Base-by-base conservation (phyloP, 2,888 invertebrate genomes). In the Athalia rosae region DNA sequence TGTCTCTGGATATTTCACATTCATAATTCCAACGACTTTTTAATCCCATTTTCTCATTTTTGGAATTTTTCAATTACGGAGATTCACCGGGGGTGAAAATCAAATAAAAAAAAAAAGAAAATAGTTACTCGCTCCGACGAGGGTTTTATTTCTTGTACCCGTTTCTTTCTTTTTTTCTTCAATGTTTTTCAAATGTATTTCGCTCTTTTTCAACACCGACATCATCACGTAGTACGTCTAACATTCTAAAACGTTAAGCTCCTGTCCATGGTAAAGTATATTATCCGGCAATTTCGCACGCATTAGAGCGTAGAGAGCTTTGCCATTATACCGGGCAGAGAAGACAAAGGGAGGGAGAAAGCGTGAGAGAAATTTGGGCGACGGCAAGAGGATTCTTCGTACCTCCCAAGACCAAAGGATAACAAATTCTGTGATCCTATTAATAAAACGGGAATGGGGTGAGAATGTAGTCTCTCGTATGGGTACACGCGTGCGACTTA, bases 361-460 rank as follows among this genome's bases (percentile, higher is more conserved):
- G 43, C n/a, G 76, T 45, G 47, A 58, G 76, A 76, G 76, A 76
- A 64, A 66, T 61, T 53, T 58, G 78, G 53, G 59, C 15, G 78
- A 48, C 13, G 59, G 73, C 41, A 61, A 56, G 66, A 77, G 58
- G 56, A 77, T 63, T 77, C 67, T 50, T 56, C 56, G 53, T 11
- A 66, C 43, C 7, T 50, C 50, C 48, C 8, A 69, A 53, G 71
- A 64, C 69, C 74, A 62, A 74, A 74, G 74, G 59, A 47, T 28
- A 74, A 48, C 48, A 61, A 74, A 50, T 62, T 61, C 61, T 67
- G 59, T 62, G 77, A 66, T 63, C 77, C 63, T 63, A 74, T 76
- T 73, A 79, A 79, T 79, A 74, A 79, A 77, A 71, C 64, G 69
- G 59, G 58, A 15, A 13, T 69, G 15, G 59, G 48, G n/a, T 47